phyloP scores from a whole-genome alignment of 1,140 invertebrate genomes.

The Drosophila azteca region DNA sequence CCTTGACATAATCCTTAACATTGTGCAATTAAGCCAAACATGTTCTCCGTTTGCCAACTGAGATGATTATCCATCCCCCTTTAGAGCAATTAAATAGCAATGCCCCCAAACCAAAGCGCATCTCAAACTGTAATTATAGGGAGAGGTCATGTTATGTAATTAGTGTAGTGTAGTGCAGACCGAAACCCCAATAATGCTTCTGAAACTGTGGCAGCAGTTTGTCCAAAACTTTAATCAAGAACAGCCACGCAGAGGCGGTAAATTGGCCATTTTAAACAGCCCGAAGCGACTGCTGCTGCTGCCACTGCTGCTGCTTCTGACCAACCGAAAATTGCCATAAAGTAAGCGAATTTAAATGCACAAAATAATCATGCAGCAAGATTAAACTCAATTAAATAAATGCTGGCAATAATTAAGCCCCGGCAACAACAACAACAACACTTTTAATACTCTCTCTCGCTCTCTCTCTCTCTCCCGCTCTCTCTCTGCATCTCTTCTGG shows the following conservation, averaged over 20 bases:
- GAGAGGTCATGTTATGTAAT: conserved; percentile 3
- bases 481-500: too few relatives aligned
- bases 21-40: background rate
- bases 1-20: background rate
- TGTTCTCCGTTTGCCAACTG: background rate
- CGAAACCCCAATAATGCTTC: too few relatives aligned
- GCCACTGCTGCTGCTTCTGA: background rate
- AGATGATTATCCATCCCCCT: conserved; percentile 7
- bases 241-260: conserved; percentile 10
- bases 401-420: conserved; percentile 37
- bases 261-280: conserved; percentile 38
- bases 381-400: conserved; percentile 50
- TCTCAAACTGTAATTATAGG: conserved; percentile 29
- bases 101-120: background rate
- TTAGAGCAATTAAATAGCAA: conserved; percentile 13
- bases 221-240: conserved; percentile 36
- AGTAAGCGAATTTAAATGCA: conserved; percentile 39
- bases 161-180: background rate
- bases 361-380: conserved; percentile 28
- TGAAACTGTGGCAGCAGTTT: conserved; percentile 14
- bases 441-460: too few relatives aligned
- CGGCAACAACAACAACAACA: conserved; percentile 15
- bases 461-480: background rate
- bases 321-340: conserved; percentile 15
- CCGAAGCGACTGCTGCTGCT: background rate